Conservation (phyloP, 2,888 invertebrate genomes). For the Allacma fusca region DNA sequence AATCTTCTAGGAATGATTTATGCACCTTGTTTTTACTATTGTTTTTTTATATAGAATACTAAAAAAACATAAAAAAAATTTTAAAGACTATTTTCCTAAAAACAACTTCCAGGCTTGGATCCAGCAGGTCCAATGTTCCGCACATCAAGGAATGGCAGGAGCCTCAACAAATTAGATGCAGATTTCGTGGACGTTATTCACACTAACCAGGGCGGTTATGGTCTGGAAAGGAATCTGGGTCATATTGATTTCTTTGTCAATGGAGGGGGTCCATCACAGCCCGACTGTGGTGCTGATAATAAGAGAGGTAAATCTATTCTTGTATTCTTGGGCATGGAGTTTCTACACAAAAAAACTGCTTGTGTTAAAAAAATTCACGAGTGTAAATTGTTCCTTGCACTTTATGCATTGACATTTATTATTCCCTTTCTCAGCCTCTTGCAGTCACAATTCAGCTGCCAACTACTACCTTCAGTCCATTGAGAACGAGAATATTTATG, state of each 20-base stretch:
- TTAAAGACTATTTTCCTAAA: no score
- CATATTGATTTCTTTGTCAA: slow-evolving; percentile 38
- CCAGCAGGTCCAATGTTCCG: slow-evolving; percentile 31
- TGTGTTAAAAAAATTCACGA: no score
- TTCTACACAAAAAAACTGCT: no score
- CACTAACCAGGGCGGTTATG: slow-evolving; percentile 24
- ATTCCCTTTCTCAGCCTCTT: slow-evolving; percentile 28
- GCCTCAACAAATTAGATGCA: slow-evolving; percentile 29
- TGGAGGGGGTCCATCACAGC: slow-evolving; percentile 33
- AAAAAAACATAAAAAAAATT: no score
- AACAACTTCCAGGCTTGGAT: neutral
- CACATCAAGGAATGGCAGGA: neutral
- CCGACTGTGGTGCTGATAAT: neutral
- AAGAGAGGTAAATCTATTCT: no score
- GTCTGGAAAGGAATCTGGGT: slow-evolving; percentile 11
- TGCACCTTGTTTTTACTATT: no score
- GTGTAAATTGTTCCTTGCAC: no score
- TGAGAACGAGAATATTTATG: neutral
- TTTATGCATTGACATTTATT: neutral
- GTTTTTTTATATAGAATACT: no score
- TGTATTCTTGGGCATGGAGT: no score
- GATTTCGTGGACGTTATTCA: slow-evolving; percentile 36
- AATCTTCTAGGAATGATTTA: no score
- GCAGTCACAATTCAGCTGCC: slow-evolving; percentile 26
- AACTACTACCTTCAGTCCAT: slow-evolving; percentile 31